These are phyloP conservation scores for Antennarius striatus DNA, from an alignment of 2,113 vertebrate species.

Conservation along the genomic window DNA sequence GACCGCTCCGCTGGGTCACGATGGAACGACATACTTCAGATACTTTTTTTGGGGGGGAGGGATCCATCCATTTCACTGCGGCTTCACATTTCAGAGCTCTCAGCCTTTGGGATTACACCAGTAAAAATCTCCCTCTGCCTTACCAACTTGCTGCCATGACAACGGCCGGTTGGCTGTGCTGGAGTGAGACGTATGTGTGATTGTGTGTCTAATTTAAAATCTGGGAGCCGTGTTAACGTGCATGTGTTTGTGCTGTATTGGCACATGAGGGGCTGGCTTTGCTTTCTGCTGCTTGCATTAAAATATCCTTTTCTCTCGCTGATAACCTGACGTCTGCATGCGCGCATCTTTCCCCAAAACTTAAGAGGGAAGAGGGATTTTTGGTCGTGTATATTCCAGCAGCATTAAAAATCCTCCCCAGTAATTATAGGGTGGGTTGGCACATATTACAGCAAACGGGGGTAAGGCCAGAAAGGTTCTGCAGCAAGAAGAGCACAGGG, in stretches of 20 bases:
- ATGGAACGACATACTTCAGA: too few relatives aligned
- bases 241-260: conserved; percentile 10
- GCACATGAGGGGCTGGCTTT: conserved; percentile 24
- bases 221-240: neutral
- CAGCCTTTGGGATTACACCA: conserved; percentile 74
- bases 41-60: too few relatives aligned
- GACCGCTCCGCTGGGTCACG: too few relatives aligned
- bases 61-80: conserved; percentile 41
- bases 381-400: neutral
- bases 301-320: neutral
- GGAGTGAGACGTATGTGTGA: conserved; percentile 51
- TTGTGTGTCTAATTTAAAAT: conserved; percentile 61
- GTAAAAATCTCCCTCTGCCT: conserved; percentile 68
- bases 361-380: too few relatives aligned
- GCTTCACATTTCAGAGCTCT: conserved; percentile 72
- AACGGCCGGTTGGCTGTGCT: conserved; percentile 71
- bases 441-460: conserved; percentile 28
- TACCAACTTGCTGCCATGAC: conserved; percentile 81
- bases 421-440: conserved; percentile 46
- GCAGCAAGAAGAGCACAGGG: conserved; percentile 21
- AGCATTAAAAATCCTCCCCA: conserved; percentile 15
- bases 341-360: too few relatives aligned
- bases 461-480: conserved; percentile 41
- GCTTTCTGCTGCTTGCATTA: neutral
- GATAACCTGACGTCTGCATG: neutral